These are phyloP conservation scores for Eriosoma lanigerum DNA, from an alignment of 1,140 invertebrate genomes.

Conservation along the genomic window DNA sequence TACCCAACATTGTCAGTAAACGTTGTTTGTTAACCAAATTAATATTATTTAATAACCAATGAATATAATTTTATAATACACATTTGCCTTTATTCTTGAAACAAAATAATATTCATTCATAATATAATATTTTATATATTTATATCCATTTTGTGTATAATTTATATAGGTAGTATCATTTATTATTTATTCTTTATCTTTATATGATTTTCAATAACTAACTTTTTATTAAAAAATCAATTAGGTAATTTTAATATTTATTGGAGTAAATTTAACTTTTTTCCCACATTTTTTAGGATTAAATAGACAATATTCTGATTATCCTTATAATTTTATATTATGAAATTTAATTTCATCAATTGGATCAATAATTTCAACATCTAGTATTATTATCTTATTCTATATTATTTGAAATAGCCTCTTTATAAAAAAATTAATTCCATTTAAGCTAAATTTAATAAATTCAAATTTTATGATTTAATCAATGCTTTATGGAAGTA, in stretches of 20 bases:
- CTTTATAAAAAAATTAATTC: conserved; percentile 55
- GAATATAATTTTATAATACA: too few relatives aligned
- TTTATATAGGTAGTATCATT: too few relatives aligned
- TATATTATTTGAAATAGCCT: conserved; percentile 62
- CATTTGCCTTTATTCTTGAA: too few relatives aligned
- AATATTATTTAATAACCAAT: too few relatives aligned
- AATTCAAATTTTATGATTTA: too few relatives aligned
- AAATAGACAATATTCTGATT: conserved; percentile 66
- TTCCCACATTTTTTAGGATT: conserved; percentile 76
- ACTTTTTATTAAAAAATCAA: conserved; percentile 1
- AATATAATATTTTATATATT: too few relatives aligned
- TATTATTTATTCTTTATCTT: conserved; percentile 67
- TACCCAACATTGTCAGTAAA: too few relatives aligned
- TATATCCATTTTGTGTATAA: too few relatives aligned
- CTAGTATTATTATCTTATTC: conserved; percentile 63
- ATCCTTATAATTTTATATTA: conserved; percentile 65
- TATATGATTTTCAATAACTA: not conserved
- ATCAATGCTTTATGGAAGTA: too few relatives aligned
- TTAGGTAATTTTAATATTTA: conserved; percentile 16
- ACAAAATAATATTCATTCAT: too few relatives aligned
- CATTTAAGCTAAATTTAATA: conserved; percentile 59
- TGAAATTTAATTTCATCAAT: conserved; percentile 70
- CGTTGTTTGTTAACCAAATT: too few relatives aligned
- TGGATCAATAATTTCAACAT: conserved; percentile 64
- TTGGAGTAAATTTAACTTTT: conserved; percentile 74